Evolutionary conservation across 2,888 invertebrate species (phyloP).

Genomic region (Calameuta pallipes): DNA sequence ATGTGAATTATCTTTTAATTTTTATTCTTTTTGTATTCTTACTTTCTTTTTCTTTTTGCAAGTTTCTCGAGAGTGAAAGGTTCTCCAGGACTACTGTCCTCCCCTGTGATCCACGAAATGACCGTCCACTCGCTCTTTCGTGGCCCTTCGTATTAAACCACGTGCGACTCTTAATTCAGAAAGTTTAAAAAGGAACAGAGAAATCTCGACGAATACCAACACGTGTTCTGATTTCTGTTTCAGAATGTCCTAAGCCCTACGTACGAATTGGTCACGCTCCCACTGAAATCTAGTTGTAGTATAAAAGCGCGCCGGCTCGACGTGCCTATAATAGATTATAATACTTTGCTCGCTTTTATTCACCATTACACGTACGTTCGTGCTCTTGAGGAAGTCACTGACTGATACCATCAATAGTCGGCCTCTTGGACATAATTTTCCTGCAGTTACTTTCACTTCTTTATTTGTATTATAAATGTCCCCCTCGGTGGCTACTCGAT

Average conservation of each 20-base stretch:
- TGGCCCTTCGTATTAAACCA: constrained; percentile 1
- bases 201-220: constrained; percentile 51
- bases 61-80: not conserved
- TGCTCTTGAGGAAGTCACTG: not conserved
- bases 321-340: not conserved
- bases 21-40: not conserved
- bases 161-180: constrained; percentile 22
- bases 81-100: not conserved
- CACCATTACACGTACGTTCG: not conserved
- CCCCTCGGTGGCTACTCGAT: not conserved
- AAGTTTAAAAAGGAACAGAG: constrained; percentile 36
- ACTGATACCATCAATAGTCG: not conserved
- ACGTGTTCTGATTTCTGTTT: constrained; percentile 66
- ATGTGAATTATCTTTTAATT: not conserved
- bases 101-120: not conserved
- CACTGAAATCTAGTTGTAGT: not conserved
- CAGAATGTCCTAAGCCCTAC: constrained; percentile 62
- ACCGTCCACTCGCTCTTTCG: not conserved
- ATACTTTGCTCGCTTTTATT: not conserved
- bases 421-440: not conserved
- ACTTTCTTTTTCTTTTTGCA: not conserved
- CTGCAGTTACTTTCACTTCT: not conserved
- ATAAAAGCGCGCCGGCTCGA: not conserved
- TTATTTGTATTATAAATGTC: not conserved
- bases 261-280: constrained; percentile 56